Evolutionary conservation across 1,140 invertebrate species (phyloP).

Genomic region (Drosophila arawakana): DNA sequence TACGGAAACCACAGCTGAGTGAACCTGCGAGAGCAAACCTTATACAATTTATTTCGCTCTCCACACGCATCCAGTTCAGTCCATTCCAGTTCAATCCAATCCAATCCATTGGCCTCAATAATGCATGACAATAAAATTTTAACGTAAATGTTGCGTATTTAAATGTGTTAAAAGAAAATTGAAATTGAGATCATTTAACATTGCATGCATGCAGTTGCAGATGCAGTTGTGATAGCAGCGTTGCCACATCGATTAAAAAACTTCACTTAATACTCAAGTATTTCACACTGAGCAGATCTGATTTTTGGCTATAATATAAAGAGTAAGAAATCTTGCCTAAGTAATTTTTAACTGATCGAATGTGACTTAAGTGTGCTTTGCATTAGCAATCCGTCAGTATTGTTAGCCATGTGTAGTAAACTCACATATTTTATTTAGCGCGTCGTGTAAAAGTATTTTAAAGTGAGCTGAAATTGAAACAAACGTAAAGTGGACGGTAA

Average conservation of each 20-base stretch:
- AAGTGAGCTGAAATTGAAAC: conserved; percentile 42
- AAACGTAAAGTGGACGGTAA: conserved; percentile 11
- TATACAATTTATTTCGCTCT: conserved; percentile 17
- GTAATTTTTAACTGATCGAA: neutral
- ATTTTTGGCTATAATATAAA: no score
- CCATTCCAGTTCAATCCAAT: conserved; percentile 27
- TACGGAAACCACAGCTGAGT: conserved; percentile 77
- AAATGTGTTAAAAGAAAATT: conserved; percentile 58
- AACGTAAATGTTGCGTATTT: conserved; percentile 75
- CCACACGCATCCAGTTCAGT: conserved; percentile 24
- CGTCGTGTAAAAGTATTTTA: conserved; percentile 42
- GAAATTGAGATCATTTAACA: conserved; percentile 58
- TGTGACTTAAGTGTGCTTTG: conserved; percentile 25
- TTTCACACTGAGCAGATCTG: neutral
- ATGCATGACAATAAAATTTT: conserved; percentile 76
- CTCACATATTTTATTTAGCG: conserved; percentile 39
- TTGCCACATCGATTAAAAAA: neutral
- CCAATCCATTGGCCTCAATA: conserved; percentile 57
- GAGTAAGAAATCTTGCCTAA: neutral
- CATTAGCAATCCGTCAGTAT: conserved; percentile 8
- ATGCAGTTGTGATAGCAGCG: neutral
- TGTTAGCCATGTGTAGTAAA: conserved; percentile 19
- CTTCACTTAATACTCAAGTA: neutral
- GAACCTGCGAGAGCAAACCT: conserved; percentile 19
- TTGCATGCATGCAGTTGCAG: neutral